Conservation (phyloP, 2,797 vertebrate species). For the Spondyliosoma cantharus region DNA sequence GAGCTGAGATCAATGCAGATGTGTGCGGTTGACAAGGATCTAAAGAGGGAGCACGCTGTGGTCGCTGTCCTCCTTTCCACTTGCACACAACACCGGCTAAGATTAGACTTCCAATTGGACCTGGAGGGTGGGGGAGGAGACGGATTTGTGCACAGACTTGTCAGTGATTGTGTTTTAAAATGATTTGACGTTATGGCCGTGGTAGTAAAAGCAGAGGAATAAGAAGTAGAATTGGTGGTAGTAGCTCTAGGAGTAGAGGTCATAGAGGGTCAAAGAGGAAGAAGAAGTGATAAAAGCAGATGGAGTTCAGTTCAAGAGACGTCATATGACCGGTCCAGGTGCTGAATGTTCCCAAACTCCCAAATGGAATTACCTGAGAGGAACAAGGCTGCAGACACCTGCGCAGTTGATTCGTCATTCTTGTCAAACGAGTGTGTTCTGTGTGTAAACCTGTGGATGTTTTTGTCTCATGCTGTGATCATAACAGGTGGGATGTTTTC, state of each 20-base stretch:
- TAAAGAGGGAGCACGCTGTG: constrained; percentile 58
- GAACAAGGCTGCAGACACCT: constrained; percentile 18
- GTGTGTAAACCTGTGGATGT: neutral
- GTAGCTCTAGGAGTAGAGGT: neutral
- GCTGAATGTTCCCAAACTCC: constrained; percentile 9
- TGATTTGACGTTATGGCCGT: neutral
- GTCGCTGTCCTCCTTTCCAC: constrained; percentile 69
- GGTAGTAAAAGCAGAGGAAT: neutral
- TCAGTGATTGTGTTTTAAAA: constrained; percentile 44
- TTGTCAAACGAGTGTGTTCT: neutral
- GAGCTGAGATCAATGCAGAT: constrained; percentile 72
- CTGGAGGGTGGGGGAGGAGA: constrained; percentile 37
- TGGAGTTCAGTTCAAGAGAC: constrained; percentile 2
- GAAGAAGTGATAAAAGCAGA: neutral
- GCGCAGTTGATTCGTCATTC: constrained; percentile 22
- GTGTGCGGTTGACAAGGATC: constrained; percentile 69
- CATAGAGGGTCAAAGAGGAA: constrained; percentile 4
- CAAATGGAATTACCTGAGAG: constrained; percentile 32
- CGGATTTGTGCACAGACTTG: constrained; percentile 28
- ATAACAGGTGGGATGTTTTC: constrained; percentile 15
- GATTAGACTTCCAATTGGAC: constrained; percentile 69
- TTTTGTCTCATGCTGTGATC: constrained; percentile 9
- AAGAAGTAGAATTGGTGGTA: neutral
- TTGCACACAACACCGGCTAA: constrained; percentile 63
- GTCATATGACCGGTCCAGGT: constrained; percentile 14